Conservation (phyloP, 2,888 invertebrate genomes). For the Priocnemis perturbator region DNA sequence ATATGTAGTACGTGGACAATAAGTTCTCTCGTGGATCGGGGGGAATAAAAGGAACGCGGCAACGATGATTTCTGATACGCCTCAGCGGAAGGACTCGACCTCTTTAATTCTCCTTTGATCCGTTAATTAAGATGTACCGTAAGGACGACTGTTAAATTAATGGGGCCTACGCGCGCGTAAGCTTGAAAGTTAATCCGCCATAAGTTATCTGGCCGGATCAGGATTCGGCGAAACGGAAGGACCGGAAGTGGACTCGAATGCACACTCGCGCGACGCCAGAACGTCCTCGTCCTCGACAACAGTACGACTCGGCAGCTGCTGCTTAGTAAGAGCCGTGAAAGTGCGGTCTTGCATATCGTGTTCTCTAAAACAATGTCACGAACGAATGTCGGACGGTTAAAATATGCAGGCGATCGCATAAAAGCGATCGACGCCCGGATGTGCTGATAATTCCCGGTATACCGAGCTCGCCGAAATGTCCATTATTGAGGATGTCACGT, state of each 20-base stretch:
- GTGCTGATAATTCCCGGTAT: conserved; percentile 45
- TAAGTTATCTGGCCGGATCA: too few relatives aligned
- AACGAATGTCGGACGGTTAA: conserved; percentile 31
- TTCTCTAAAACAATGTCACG: conserved; percentile 35
- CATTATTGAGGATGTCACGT: too few relatives aligned
- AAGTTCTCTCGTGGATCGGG: too few relatives aligned
- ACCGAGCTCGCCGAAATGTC: conserved; percentile 34
- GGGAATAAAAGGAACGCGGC: too few relatives aligned
- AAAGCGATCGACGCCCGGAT: conserved; percentile 35
- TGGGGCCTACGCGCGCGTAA: too few relatives aligned
- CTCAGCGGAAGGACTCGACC: too few relatives aligned
- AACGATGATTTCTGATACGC: too few relatives aligned
- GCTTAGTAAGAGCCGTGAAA: conserved; percentile 49
- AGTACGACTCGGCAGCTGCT: not conserved
- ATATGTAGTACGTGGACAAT: not conserved
- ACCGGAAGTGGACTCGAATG: conserved; percentile 21
- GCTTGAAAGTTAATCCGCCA: too few relatives aligned
- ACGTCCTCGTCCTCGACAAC: too few relatives aligned
- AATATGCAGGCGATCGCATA: conserved; percentile 46
- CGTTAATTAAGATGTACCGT: too few relatives aligned
- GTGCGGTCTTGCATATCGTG: conserved; percentile 38
- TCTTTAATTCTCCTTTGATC: too few relatives aligned
- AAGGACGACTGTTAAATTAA: too few relatives aligned
- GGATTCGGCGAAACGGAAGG: conserved; percentile 1
- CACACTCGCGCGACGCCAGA: conserved; percentile 21